These are phyloP conservation scores for Ostrea edulis DNA, from an alignment of 1,140 invertebrate species.

Conservation along the genomic window DNA sequence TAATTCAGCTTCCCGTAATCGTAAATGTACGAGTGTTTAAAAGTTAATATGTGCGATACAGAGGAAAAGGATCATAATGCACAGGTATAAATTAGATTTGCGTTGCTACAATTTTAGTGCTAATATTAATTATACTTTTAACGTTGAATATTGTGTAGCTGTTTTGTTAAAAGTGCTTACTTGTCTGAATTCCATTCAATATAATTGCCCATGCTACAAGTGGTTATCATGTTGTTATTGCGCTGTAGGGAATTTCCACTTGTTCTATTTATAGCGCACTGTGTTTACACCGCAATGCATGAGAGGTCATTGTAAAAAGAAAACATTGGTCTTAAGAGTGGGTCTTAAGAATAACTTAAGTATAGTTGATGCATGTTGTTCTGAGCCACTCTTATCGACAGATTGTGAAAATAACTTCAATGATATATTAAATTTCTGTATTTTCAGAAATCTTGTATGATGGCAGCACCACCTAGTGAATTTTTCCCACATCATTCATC, in stretches of 20 bases:
- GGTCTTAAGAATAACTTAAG: background rate
- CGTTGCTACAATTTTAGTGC: background rate
- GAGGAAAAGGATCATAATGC: background rate
- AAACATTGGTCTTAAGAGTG: background rate
- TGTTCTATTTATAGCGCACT: slow-evolving; percentile 3
- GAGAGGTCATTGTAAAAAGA: background rate
- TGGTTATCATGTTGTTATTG: slow-evolving; percentile 11
- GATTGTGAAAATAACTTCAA: background rate
- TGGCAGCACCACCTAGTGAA: background rate
- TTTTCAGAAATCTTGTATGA: slow-evolving; percentile 12
- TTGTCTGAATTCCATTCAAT: background rate
- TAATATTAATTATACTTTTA: background rate
- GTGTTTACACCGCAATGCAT: slow-evolving; percentile 8
- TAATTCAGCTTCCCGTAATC: background rate
- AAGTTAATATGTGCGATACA: background rate
- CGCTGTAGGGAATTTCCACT: slow-evolving; percentile 12
- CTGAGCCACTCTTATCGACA: background rate
- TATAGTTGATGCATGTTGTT: background rate
- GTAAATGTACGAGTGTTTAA: background rate
- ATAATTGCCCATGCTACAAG: background rate
- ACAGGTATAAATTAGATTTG: background rate
- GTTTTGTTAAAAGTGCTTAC: background rate
- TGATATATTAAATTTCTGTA: background rate
- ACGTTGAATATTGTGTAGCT: no score
- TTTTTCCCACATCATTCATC: background rate